These are phyloP conservation scores for Sarcophaga variegata DNA, from an alignment of 2,888 invertebrate genomes.

Conservation along the genomic window DNA sequence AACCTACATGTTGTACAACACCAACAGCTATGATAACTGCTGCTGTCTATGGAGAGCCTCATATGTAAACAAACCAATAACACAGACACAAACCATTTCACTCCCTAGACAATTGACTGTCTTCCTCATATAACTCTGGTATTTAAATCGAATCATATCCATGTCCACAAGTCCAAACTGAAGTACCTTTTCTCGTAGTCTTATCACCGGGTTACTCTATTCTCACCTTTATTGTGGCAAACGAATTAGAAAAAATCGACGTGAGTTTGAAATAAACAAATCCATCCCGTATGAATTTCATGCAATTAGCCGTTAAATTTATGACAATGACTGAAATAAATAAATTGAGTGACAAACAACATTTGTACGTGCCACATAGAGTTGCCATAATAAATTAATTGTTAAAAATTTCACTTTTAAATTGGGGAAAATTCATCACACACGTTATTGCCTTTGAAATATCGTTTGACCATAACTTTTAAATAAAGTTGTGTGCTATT, in stretches of 20 bases:
- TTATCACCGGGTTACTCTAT: no score
- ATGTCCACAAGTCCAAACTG: no score
- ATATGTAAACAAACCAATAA: not conserved
- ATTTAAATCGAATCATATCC: no score
- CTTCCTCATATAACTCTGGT: not conserved
- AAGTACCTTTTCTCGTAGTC: no score
- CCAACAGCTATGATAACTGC: no score
- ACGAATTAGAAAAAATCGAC: no score
- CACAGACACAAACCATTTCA: not conserved
- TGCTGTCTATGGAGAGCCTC: not conserved
- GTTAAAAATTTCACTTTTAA: not conserved
- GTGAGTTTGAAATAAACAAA: slow-evolving; percentile 45
- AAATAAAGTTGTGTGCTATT: no score
- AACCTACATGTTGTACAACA: not conserved
- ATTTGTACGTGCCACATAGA: not conserved
- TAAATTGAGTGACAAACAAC: slow-evolving; percentile 20
- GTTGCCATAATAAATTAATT: slow-evolving; percentile 20
- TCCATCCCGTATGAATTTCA: slow-evolving; percentile 41
- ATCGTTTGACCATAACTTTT: no score
- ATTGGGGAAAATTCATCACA: not conserved
- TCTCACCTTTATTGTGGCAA: no score
- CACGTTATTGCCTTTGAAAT: no score
- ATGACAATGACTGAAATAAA: slow-evolving; percentile 41
- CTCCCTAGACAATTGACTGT: not conserved
- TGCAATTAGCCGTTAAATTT: slow-evolving; percentile 60